These are phyloP conservation scores for Cotesia vestalis DNA, from an alignment of 1,140 invertebrate species.

Conservation along the genomic window DNA sequence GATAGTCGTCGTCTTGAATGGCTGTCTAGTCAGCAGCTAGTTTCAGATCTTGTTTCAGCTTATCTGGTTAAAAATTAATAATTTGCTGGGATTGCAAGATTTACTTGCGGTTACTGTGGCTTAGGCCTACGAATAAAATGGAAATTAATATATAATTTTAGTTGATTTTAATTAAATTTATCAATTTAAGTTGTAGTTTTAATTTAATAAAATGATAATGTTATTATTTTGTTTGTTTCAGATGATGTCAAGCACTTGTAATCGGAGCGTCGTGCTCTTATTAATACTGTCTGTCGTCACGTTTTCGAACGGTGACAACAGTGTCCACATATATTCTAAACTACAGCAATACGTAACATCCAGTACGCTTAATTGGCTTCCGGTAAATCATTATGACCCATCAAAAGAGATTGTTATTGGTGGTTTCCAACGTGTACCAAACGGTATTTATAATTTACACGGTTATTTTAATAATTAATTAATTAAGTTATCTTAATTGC, in stretches of 20 bases:
- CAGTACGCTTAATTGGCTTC: slow-evolving; percentile 69
- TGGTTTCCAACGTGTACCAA: slow-evolving; percentile 60
- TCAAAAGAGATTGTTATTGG: slow-evolving; percentile 67
- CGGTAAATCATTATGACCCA: slow-evolving; percentile 59
- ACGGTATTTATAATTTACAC: slow-evolving; percentile 42
- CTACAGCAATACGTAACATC: slow-evolving; percentile 65
- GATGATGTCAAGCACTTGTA: slow-evolving; percentile 52
- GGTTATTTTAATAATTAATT: neutral
- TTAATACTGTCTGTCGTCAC: slow-evolving; percentile 44
- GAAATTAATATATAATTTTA: too few relatives aligned
- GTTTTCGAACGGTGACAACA: slow-evolving; percentile 54
- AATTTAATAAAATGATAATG: neutral
- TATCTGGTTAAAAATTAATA: neutral
- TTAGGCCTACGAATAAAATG: too few relatives aligned
- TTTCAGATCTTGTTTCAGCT: neutral
- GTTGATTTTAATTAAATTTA: neutral
- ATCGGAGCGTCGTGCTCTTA: slow-evolving; percentile 40
- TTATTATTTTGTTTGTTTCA: slow-evolving; percentile 38
- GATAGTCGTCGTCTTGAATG: too few relatives aligned
- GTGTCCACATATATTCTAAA: slow-evolving; percentile 62
- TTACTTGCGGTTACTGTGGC: neutral
- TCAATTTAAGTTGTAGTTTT: neutral
- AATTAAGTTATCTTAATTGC: neutral
- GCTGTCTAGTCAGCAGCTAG: too few relatives aligned
- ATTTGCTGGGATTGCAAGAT: neutral